These are phyloP conservation scores for Diorhabda elongata DNA, from an alignment of 1,140 invertebrate genomes.

Conservation along the genomic window DNA sequence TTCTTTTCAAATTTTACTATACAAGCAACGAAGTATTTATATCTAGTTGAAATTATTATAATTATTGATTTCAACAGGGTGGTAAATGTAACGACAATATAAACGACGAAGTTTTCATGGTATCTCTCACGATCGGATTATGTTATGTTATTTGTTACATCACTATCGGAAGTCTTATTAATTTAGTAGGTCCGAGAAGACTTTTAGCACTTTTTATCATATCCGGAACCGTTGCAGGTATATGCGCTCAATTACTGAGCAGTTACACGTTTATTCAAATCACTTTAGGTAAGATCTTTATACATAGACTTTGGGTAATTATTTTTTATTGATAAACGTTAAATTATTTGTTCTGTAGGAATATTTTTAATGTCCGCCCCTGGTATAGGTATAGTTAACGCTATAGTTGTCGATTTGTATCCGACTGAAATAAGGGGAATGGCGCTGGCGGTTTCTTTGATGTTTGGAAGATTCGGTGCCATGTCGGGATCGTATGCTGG, in stretches of 20 bases:
- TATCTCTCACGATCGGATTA: conserved; percentile 50
- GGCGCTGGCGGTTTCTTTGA: conserved; percentile 55
- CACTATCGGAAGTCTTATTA: conserved; percentile 51
- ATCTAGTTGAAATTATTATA: no score
- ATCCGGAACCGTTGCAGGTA: conserved; percentile 26
- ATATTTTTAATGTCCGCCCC: conserved; percentile 38
- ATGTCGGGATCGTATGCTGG: conserved; percentile 50
- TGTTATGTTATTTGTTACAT: conserved; percentile 51
- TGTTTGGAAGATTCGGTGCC: conserved; percentile 53
- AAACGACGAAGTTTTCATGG: conserved; percentile 48
- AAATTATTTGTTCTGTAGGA: conserved; percentile 18
- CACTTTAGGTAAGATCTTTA: conserved; percentile 16
- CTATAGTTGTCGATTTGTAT: conserved; percentile 43
- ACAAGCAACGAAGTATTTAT: no score
- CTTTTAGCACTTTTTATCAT: conserved; percentile 29
- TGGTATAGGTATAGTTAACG: conserved; percentile 42
- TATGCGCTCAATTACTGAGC: conserved; percentile 27
- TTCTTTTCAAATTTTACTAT: no score
- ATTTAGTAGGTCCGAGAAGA: conserved; percentile 48
- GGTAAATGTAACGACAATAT: conserved; percentile 34
- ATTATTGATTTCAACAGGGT: no score
- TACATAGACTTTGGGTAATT: neutral
- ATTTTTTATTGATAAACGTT: neutral
- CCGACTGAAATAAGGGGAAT: conserved; percentile 50
- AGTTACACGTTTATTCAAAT: conserved; percentile 11